These are phyloP conservation scores for Melanotaenia maccullochi DNA, from an alignment of 2,797 vertebrate genomes.

Conservation along the genomic window DNA sequence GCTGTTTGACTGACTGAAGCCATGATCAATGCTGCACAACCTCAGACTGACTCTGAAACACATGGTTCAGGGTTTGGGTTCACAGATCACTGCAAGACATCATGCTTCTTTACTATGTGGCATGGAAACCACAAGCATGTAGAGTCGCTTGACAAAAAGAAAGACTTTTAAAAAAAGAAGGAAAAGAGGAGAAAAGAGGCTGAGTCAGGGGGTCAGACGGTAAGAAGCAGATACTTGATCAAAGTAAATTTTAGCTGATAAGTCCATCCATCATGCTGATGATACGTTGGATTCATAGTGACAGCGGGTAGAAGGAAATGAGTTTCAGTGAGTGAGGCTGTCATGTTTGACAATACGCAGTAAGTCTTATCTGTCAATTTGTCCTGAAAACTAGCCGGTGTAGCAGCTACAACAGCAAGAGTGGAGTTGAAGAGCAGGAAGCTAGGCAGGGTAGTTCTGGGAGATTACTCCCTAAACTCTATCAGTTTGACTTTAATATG, in stretches of 20 bases:
- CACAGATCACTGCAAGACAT: slow-evolving; percentile 58
- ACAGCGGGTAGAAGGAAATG: slow-evolving; percentile 73
- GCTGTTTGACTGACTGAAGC: slow-evolving; percentile 71
- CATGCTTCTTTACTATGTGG: slow-evolving; percentile 54
- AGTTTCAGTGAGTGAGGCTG: slow-evolving; percentile 79
- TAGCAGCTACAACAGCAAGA: slow-evolving; percentile 42
- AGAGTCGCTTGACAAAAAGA: slow-evolving; percentile 37
- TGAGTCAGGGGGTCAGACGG: slow-evolving; percentile 74
- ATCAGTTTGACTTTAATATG: slow-evolving; percentile 18
- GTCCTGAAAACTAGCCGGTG: slow-evolving; percentile 58
- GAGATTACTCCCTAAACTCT: slow-evolving; percentile 30
- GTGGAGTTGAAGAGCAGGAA: slow-evolving; percentile 38
- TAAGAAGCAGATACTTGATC: slow-evolving; percentile 75
- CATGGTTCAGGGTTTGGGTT: slow-evolving; percentile 55
- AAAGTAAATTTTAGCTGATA: slow-evolving; percentile 79
- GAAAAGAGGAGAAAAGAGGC: slow-evolving; percentile 55
- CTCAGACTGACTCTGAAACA: slow-evolving; percentile 52
- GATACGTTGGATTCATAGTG: slow-evolving; percentile 80
- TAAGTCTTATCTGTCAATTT: slow-evolving; percentile 77
- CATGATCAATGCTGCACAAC: slow-evolving; percentile 71
- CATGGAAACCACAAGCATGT: slow-evolving; percentile 40
- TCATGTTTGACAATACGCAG: slow-evolving; percentile 80
- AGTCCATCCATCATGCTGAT: slow-evolving; percentile 84
- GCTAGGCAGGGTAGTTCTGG: slow-evolving; percentile 24
- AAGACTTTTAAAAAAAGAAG: slow-evolving; percentile 34